Base-by-base conservation (phyloP, 2,113 vertebrate species). In the Galeopterus variegatus region DNA sequence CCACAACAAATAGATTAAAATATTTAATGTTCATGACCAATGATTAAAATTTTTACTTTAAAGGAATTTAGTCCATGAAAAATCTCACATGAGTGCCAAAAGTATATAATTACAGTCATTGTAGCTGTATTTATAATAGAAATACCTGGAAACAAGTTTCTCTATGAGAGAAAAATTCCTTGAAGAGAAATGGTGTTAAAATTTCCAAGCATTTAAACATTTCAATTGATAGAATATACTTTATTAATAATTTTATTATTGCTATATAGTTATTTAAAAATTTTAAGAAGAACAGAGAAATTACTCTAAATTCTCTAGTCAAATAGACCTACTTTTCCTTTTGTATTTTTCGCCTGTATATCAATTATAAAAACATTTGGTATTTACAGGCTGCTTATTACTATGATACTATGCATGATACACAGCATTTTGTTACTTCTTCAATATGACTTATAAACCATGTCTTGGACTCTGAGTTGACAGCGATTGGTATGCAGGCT, bases 11-110 rank as follows among this genome's bases (percentile, higher is more conserved):
- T 92, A 50, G 8, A 33, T 54, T 41, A 58, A 95, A 94, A 76
- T 88, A 91, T 33, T 83, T 88, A 67, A 26, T 84, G 4, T 50
- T 93, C 21, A 36, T 54, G 92, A 92, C 2, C 36, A 81, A 15
- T 76, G 60, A 88, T 70, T 88, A 81, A 89, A 85, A 36, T 81
- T 73, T 94, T 6, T 85, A 54, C 60, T 79, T 91, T 77, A 81
- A 70, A 93, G 52, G 52, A 93, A 76, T 81, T 85, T 81, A 67
- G 15, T 80, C 18, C 31, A 77, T 85, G 56, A 75, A 95, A 96
- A 88, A 84, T 31, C 60, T 89, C 48, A 89, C 19, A 41, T 24
- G 80, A 88, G 17, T 65, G 58, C 65, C 79, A 45, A 45, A 95
- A 70, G 60, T 54, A 18, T 87, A 50, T 52, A 88, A 72, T 82